These are phyloP conservation scores for Didymodactylos carnosus DNA, from an alignment of 2,888 invertebrate genomes.

Conservation along the genomic window DNA sequence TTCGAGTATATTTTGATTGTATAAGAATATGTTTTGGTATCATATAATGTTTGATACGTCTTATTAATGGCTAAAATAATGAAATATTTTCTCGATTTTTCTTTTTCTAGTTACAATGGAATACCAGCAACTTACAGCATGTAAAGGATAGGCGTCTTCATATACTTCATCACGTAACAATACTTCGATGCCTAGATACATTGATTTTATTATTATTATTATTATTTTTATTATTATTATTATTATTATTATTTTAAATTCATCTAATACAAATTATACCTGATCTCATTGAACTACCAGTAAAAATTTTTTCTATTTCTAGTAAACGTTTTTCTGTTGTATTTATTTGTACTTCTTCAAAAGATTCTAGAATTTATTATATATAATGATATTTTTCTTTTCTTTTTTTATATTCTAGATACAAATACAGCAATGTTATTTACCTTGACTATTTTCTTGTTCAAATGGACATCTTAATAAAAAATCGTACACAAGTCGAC, in stretches of 20 bases:
- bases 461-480: neutral
- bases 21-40: neutral
- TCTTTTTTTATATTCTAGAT: neutral
- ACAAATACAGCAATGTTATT: neutral
- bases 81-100: no score
- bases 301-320: neutral
- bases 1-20: neutral
- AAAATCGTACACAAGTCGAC: neutral
- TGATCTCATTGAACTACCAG: neutral
- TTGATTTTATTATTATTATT: neutral
- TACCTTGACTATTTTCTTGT: neutral
- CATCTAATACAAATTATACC: neutral
- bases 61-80: neutral
- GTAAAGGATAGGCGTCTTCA: neutral
- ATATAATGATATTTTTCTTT: neutral
- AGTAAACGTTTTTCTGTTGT: neutral
- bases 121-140: neutral
- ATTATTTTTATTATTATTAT: neutral
- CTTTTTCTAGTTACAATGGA: no score
- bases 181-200: neutral
- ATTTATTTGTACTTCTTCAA: neutral
- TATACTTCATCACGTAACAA: neutral
- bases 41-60: neutral
- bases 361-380: no score
- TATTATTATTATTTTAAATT: neutral